These are phyloP conservation scores for Epistrophe eligans DNA, from an alignment of 2,888 invertebrate species.

Conservation along the genomic window DNA sequence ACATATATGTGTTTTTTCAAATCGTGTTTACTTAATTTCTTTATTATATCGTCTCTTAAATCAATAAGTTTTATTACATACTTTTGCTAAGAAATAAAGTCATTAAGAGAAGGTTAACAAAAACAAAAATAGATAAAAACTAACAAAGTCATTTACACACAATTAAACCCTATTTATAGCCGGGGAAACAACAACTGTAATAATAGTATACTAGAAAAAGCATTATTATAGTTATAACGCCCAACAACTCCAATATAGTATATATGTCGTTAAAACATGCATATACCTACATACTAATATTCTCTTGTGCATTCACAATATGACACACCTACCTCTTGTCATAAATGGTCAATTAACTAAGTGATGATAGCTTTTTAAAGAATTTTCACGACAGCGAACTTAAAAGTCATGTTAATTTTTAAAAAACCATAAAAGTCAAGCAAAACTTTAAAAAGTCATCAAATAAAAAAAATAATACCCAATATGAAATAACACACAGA, in stretches of 20 bases:
- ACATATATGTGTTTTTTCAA: no score
- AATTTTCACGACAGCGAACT: slow-evolving; percentile 22
- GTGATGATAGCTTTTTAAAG: slow-evolving; percentile 26
- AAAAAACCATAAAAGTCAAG: slow-evolving; percentile 21
- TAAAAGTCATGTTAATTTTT: slow-evolving; percentile 27
- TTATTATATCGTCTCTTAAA: not conserved
- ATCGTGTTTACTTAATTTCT: no score
- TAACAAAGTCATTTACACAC: slow-evolving; percentile 12
- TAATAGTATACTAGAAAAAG: not conserved
- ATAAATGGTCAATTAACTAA: slow-evolving; percentile 50
- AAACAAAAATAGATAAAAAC: not conserved
- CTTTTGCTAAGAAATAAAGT: not conserved
- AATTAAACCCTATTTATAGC: not conserved
- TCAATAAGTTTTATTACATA: not conserved
- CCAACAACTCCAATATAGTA: not conserved
- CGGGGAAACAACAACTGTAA: not conserved
- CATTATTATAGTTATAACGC: not conserved
- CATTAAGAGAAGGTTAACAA: not conserved
- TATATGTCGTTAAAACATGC: slow-evolving; percentile 5
- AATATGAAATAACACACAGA: not conserved
- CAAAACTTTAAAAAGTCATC: not conserved
- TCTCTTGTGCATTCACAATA: slow-evolving; percentile 10
- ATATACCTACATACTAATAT: not conserved
- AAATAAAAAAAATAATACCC: not conserved
- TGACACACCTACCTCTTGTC: slow-evolving; percentile 39